Percentiles rank a stretch among this genome's conserved stretches.
Conservation (phyloP, 2,797 vertebrate genomes). For the Basileuterus tristriatus region DNA sequence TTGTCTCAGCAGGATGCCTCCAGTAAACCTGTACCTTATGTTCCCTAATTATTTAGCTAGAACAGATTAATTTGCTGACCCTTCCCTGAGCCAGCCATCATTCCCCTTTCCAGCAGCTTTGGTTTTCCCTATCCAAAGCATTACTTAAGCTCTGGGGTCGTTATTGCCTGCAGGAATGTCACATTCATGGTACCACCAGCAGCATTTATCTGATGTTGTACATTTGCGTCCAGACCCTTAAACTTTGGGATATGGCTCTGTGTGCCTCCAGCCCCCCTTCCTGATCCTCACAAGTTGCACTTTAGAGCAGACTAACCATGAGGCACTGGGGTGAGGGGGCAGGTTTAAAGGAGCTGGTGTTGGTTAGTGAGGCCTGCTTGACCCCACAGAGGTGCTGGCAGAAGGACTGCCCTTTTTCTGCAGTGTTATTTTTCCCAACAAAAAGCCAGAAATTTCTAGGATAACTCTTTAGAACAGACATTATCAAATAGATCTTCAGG, state of each 20-base stretch:
- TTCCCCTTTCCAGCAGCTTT: constrained; percentile 14
- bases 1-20: neutral
- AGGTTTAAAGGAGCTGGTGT: neutral
- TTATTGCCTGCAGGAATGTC: neutral
- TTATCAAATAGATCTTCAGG: neutral
- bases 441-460: neutral
- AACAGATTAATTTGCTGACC: constrained; percentile 40
- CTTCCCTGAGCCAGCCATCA: neutral
- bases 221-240: accelerated
- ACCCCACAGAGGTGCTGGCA: neutral
- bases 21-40: neutral
- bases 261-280: neutral
- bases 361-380: neutral
- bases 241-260: neutral
- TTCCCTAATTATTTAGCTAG: constrained; percentile 6
- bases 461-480: neutral
- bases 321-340: neutral
- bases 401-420: neutral
- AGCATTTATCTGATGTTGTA: neutral
- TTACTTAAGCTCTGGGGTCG: neutral
- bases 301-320: neutral
- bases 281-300: neutral
- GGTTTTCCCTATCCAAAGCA: neutral
- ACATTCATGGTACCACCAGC: neutral
- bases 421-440: neutral